Conservation (phyloP, 2,888 invertebrate genomes). For the Lordiphosa fenestrarum region DNA sequence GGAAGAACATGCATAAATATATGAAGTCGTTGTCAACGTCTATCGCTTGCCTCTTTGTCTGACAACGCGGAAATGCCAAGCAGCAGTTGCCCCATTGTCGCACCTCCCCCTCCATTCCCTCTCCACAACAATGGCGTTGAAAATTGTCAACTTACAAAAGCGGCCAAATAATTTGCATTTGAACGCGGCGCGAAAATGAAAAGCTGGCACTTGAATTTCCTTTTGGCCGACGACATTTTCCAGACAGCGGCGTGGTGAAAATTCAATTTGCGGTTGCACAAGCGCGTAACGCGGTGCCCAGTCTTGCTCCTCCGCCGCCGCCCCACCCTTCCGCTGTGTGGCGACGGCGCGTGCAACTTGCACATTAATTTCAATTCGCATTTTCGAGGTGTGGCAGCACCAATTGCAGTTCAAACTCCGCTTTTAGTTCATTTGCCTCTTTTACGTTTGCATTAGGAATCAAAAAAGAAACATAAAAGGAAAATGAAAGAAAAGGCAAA, state of each 20-base stretch:
- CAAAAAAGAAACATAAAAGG: constrained; percentile 34
- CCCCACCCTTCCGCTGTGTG: not conserved
- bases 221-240: constrained; percentile 61
- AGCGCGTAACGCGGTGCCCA: constrained; percentile 61
- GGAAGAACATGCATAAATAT: constrained; percentile 27
- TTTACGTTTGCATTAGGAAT: constrained; percentile 49
- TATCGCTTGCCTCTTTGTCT: constrained; percentile 62
- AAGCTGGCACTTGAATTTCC: constrained; percentile 48
- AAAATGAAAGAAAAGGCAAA: constrained; percentile 51
- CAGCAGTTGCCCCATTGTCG: constrained; percentile 27
- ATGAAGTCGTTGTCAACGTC: constrained; percentile 47
- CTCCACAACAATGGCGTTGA: constrained; percentile 60
- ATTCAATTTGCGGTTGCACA: constrained; percentile 74
- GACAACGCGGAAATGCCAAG: constrained; percentile 72
- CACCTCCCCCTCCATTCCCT: constrained; percentile 13
- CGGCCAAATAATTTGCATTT: constrained; percentile 74
- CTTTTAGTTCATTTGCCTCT: constrained; percentile 75
- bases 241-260: constrained; percentile 56
- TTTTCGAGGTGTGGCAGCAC: constrained; percentile 72
- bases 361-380: constrained; percentile 73
- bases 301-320: not conserved
- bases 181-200: constrained; percentile 72
- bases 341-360: constrained; percentile 72
- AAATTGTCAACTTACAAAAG: constrained; percentile 75
- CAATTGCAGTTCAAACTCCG: constrained; percentile 75